phyloP scores from a whole-genome alignment of 2,888 invertebrate species.

The Siphlonurus alternatus region DNA sequence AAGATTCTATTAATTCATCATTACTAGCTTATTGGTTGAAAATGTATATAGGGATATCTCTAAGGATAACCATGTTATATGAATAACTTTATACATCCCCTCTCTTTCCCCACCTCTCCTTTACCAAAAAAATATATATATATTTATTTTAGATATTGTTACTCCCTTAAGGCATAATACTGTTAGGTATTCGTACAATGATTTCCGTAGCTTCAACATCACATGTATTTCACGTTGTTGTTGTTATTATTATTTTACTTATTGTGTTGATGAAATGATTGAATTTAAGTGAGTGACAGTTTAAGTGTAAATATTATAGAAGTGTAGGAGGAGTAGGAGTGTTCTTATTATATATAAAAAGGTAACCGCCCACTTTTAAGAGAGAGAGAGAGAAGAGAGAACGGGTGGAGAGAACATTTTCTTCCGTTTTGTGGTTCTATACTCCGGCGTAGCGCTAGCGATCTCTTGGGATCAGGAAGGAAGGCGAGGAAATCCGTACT shows the following conservation, averaged over 20 bases:
- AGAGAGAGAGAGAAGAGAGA: too few relatives aligned
- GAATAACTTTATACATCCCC: not conserved
- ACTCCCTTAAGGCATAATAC: not conserved
- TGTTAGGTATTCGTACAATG: not conserved
- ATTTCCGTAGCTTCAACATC: not conserved
- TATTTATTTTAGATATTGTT: not conserved
- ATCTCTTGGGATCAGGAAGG: not conserved
- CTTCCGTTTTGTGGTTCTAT: not conserved
- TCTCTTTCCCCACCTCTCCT: not conserved
- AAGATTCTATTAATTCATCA: not conserved
- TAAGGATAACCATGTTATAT: not conserved
- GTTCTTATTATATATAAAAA: too few relatives aligned
- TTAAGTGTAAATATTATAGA: not conserved
- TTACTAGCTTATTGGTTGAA: conserved; percentile 1
- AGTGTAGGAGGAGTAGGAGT: not conserved
- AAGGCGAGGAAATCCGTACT: conserved; percentile 2
- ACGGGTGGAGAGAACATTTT: not conserved
- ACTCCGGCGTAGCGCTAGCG: not conserved
- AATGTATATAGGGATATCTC: not conserved
- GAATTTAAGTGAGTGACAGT: not conserved
- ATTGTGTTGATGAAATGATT: not conserved
- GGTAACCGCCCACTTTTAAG: not conserved
- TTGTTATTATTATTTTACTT: not conserved
- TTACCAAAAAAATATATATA: not conserved
- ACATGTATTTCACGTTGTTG: not conserved